phyloP scores from a whole-genome alignment of 2,797 vertebrate genomes.

The Pelochelys cantorii region DNA sequence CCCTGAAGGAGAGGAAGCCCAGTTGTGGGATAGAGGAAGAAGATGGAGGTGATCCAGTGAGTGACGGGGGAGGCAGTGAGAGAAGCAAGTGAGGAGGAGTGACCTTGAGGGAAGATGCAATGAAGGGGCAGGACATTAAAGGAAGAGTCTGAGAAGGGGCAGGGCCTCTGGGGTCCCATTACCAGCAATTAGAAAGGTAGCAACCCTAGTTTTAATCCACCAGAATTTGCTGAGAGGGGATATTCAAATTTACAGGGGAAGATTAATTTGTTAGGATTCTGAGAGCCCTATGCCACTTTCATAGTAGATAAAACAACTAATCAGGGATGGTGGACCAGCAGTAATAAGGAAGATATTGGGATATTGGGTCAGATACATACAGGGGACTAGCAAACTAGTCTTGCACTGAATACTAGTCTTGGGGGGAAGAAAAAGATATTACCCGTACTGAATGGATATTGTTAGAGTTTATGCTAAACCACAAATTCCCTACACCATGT shows the following conservation, averaged over 20 bases:
- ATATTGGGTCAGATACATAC: neutral
- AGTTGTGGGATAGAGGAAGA: too few species aligned
- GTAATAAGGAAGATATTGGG: neutral
- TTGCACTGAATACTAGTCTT: neutral
- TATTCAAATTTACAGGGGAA: neutral
- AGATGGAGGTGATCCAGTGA: too few species aligned
- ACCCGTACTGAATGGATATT: slow-evolving; percentile 10
- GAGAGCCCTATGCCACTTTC: neutral
- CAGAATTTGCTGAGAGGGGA: neutral
- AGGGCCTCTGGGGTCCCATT: too few species aligned
- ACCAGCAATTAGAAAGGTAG: too few species aligned
- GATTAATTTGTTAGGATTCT: neutral
- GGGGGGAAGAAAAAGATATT: neutral
- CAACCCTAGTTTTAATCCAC: neutral
- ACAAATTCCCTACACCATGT: neutral
- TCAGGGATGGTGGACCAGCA: neutral
- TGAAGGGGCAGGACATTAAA: too few species aligned
- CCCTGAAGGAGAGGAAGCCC: too few species aligned
- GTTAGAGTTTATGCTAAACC: fast-evolving
- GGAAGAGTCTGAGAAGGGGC: too few species aligned
- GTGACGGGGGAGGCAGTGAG: too few species aligned
- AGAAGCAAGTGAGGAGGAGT: too few species aligned
- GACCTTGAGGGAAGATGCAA: too few species aligned
- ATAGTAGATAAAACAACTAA: neutral
- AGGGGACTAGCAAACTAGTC: neutral